These are phyloP conservation scores for Lepas anatifera DNA, from an alignment of 2,888 invertebrate genomes.

Conservation along the genomic window DNA sequence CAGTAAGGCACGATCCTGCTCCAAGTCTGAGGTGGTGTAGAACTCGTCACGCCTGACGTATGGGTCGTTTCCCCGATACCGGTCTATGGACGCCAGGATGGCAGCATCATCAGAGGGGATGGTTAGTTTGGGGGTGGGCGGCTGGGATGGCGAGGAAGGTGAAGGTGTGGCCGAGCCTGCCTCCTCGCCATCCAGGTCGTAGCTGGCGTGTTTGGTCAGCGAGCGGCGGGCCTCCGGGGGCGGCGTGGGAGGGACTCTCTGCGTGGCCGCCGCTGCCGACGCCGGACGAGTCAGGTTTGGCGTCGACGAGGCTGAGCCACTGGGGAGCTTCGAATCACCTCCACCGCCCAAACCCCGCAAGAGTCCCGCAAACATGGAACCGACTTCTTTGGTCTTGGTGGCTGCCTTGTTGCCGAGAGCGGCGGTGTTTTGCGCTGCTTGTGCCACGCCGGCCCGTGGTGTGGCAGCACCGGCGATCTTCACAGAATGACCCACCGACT, in stretches of 20 bases:
- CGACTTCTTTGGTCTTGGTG: constrained; percentile 11
- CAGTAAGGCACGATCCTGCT: constrained; percentile 6
- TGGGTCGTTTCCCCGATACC: neutral
- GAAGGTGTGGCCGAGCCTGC: neutral
- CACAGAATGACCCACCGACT: neutral
- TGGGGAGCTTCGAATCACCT: neutral
- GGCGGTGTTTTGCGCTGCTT: neutral
- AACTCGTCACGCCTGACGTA: neutral
- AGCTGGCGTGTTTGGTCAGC: neutral
- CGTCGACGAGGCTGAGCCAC: neutral
- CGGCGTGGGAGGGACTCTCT: no score
- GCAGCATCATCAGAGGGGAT: neutral
- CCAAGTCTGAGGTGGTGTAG: neutral
- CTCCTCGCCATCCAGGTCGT: neutral
- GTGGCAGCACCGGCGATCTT: neutral
- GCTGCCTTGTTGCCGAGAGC: constrained; percentile 7
- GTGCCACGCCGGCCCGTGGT: neutral
- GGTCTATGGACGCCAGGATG: neutral
- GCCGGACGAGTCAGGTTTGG: neutral
- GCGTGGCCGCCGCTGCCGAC: neutral
- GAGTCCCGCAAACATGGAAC: constrained; percentile 4
- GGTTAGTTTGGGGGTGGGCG: neutral
- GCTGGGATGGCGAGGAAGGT: neutral
- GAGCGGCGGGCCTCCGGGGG: neutral
- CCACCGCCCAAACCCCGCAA: neutral